Evolutionary conservation across 2,797 vertebrate genomes (phyloP).

Genomic region (Microctenopoma steveboyesi): DNA sequence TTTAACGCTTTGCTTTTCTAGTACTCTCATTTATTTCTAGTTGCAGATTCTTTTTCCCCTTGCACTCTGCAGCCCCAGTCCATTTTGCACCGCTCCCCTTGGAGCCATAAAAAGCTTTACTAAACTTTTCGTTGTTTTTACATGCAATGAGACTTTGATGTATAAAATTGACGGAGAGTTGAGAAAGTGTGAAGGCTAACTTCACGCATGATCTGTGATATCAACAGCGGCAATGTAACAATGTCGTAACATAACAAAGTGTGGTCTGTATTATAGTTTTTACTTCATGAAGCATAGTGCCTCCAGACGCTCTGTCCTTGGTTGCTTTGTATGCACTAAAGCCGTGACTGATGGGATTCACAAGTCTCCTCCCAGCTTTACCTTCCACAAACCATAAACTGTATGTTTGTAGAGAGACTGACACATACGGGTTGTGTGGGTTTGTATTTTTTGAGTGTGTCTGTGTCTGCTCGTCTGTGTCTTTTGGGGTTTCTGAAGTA

Average conservation of each 20-base stretch:
- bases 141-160: constrained; percentile 3
- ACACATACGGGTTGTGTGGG: constrained; percentile 36
- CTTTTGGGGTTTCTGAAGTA: constrained; percentile 44
- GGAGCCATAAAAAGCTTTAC: not conserved
- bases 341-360: constrained; percentile 75
- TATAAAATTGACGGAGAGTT: not conserved
- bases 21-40: not conserved
- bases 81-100: not conserved
- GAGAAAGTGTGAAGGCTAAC: not conserved
- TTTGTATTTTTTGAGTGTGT: constrained; percentile 2
- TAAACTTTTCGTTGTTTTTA: not conserved
- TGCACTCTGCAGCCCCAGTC: not conserved
- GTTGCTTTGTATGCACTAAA: constrained; percentile 46
- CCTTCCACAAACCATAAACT: constrained; percentile 65
- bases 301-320: constrained; percentile 59
- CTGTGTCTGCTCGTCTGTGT: constrained; percentile 29
- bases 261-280: constrained; percentile 41
- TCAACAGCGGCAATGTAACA: not conserved
- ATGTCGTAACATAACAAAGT: constrained; percentile 22
- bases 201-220: not conserved
- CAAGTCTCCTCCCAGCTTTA: constrained; percentile 58
- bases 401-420: constrained; percentile 61
- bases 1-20: no score
- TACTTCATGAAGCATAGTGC: constrained; percentile 20
- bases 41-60: not conserved